phyloP scores from a whole-genome alignment of 2,797 vertebrate genomes.

The Micropoecilia bifurca region DNA sequence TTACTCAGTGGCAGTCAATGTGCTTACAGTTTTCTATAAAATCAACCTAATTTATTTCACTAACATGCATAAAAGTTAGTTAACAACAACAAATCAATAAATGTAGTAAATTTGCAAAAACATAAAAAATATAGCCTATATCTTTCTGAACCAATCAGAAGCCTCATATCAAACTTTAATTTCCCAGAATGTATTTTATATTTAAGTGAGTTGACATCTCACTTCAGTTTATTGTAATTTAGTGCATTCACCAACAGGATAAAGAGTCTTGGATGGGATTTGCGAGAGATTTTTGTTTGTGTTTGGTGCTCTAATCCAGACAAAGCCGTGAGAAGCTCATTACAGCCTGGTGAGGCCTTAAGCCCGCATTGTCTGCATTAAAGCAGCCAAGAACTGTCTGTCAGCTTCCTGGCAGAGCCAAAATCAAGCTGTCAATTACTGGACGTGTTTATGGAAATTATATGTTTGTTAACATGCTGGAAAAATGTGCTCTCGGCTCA shows the following conservation, averaged over 20 bases:
- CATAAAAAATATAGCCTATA: not conserved
- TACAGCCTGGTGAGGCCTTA: constrained; percentile 78
- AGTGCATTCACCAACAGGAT: constrained; percentile 64
- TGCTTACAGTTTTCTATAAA: constrained; percentile 1
- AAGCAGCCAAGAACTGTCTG: constrained; percentile 79
- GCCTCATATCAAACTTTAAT: not conserved
- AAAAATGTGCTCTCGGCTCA: constrained; percentile 85
- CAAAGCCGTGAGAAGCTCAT: constrained; percentile 79
- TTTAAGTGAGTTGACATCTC: not conserved
- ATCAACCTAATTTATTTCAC: not conserved
- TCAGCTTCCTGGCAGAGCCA: constrained; percentile 80
- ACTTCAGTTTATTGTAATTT: constrained; percentile 27
- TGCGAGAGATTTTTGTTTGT: constrained; percentile 65
- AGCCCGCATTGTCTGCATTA: constrained; percentile 74
- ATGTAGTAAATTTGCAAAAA: not conserved
- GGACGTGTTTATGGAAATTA: constrained; percentile 88
- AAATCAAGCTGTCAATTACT: constrained; percentile 89
- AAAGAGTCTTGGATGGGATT: constrained; percentile 61
- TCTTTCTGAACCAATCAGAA: not conserved
- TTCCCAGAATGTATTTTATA: not conserved
- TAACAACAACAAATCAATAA: not conserved
- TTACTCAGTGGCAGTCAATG: not conserved
- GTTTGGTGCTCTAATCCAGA: constrained; percentile 74
- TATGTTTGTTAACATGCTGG: constrained; percentile 88
- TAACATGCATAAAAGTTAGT: not conserved